Conservation (phyloP, 2,113 vertebrate genomes). For the Emydura subglobosa region DNA sequence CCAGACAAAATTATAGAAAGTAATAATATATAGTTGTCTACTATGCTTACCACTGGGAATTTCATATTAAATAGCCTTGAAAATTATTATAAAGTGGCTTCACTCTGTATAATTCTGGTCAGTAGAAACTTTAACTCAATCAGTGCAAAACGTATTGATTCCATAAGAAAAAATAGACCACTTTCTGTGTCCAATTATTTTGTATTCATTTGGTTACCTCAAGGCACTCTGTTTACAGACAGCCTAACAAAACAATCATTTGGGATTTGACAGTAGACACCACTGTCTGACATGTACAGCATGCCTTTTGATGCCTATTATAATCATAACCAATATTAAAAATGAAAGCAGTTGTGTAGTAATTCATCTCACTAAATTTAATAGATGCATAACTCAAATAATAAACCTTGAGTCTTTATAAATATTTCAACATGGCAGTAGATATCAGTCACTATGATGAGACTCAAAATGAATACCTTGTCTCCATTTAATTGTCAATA, state of each 20-base stretch:
- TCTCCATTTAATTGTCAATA: neutral
- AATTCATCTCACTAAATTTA: neutral
- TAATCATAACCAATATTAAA: neutral
- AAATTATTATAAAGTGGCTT: neutral
- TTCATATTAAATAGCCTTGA: neutral
- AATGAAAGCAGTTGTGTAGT: neutral
- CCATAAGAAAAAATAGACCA: neutral
- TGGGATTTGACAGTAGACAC: neutral
- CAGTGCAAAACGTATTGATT: neutral
- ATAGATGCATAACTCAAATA: neutral
- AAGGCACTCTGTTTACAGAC: neutral
- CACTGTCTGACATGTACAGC: accelerated
- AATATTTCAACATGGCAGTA: neutral
- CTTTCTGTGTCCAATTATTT: neutral
- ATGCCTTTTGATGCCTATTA: neutral
- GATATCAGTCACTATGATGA: neutral
- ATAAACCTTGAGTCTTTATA: neutral
- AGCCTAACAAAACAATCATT: constrained; percentile 18
- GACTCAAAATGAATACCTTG: neutral
- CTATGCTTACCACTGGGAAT: neutral
- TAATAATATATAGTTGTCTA: neutral
- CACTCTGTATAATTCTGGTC: neutral
- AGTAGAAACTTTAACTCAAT: neutral
- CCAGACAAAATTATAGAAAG: neutral
- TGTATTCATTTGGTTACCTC: neutral